A percentile compares a stretch with the other conserved stretches of the same genome.
Evolutionary conservation across 1,140 invertebrate genomes (phyloP).

Genomic region (Aethina tumida): DNA sequence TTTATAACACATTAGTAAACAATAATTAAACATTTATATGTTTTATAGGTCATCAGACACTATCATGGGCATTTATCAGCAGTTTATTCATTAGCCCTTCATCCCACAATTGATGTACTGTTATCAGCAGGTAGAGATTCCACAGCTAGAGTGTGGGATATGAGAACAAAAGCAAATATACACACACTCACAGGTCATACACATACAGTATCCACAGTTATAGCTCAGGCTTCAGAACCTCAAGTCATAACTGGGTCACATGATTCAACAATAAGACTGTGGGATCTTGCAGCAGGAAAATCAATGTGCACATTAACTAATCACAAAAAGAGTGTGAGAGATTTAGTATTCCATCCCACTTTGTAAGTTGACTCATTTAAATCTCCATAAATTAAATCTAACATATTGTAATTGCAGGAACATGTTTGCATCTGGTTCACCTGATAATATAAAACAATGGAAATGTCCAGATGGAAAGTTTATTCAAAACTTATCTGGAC

Average conservation of each 20-base stretch:
- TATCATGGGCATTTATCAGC: constrained; percentile 99
- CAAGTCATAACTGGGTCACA: constrained; percentile 81
- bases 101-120: constrained; percentile 93
- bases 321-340: constrained; percentile 97
- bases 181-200: constrained; percentile 95
- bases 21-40: background rate
- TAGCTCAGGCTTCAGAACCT: constrained; percentile 86
- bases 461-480: constrained; percentile 97
- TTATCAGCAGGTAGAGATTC: constrained; percentile 91
- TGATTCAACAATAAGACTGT: constrained; percentile 82
- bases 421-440: constrained; percentile 95
- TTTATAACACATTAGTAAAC: constrained; percentile 3
- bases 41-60: constrained; percentile 77
- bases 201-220: constrained; percentile 92
- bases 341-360: constrained; percentile 83
- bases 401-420: constrained; percentile 44
- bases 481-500: constrained; percentile 93
- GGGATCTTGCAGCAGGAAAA: constrained; percentile 95
- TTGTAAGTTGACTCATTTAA: constrained; percentile 45
- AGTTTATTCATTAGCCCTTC: constrained; percentile 86
- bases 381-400: background rate
- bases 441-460: constrained; percentile 99
- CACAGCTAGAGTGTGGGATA: constrained; percentile 96
- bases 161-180: constrained; percentile 97
- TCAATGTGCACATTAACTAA: constrained; percentile 93